phyloP scores from a whole-genome alignment of 2,113 vertebrate genomes.

The Xiphophorus couchianus region DNA sequence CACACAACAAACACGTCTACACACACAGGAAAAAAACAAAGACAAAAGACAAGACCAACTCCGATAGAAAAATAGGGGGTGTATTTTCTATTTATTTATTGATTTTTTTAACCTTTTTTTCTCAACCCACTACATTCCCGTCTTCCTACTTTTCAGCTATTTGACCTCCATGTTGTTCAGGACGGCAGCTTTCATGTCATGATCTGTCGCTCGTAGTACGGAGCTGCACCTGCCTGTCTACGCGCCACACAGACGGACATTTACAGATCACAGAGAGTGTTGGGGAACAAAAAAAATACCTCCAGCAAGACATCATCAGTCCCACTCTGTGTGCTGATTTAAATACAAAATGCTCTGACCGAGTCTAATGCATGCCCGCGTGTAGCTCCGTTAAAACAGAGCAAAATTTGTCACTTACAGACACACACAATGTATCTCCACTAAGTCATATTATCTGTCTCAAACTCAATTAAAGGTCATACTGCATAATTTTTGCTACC shows the following conservation, averaged over 20 bases:
- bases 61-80: too few species aligned
- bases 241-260: not conserved
- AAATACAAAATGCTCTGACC: too few species aligned
- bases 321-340: too few species aligned
- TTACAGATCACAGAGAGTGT: conserved; percentile 9
- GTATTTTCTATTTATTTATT: too few species aligned
- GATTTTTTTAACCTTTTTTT: too few species aligned
- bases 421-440: not conserved
- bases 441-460: not conserved
- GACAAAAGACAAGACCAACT: too few species aligned
- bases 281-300: too few species aligned
- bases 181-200: conserved; percentile 18
- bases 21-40: too few species aligned
- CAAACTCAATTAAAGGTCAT: not conserved
- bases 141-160: conserved; percentile 27
- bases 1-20: too few species aligned
- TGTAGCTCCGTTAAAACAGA: too few species aligned
- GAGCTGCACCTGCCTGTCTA: conserved; percentile 11
- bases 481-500: not conserved
- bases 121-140: too few species aligned
- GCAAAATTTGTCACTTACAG: not conserved
- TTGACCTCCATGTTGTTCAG: conserved; percentile 52
- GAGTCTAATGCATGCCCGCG: too few species aligned
- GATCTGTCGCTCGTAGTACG: conserved; percentile 6
- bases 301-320: not conserved